Evolutionary conservation across 2,888 invertebrate species (phyloP), one percentile per base, ranked within the genome.

Genomic region (Gari tellinella): DNA sequence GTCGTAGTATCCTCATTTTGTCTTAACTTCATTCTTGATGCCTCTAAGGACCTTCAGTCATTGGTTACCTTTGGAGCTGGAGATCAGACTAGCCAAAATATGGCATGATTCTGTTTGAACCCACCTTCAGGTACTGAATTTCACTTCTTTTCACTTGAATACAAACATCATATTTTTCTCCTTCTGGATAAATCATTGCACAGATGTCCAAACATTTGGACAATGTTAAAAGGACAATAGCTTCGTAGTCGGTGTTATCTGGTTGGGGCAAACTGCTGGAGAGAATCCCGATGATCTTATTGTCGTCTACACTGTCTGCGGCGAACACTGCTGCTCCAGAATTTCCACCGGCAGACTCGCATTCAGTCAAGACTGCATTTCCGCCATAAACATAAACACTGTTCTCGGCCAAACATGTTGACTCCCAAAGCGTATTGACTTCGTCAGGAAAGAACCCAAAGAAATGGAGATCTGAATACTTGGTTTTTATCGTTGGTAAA

Each of bases 241-340:
- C 81, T 25, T 85, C 88, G 72, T 76, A 85, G 46, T 72, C 65
- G 2, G 62, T 60, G 7, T 51, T 45, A 3, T 60, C 73, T 10
- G 56, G 57, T 31, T 75, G 69, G 15, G 83, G 70, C 46, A 83
- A 77, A 3, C 81, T 80, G 67, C 83, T 86, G n/a, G 90, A 89
- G 17, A 90, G 65, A 7, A 90, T 62, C 1, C 90, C 90, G n/a
- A 89, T 80, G 25, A 90, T 86, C 46, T 82, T 81, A 55, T 77
- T 73, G 1, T 81, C 83, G n/a, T 83, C 77, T 23, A 80, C 61
- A 7, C 77, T 74, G 53, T 85, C 85, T 43, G 82, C 80, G 15
- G 85, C 72, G 52, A 86, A 86, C 2, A 87, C 82, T 0, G 89
- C 86, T 1, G 90, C 85, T 1, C 90, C 90, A 5, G 89, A 89